Evolutionary conservation across 2,888 invertebrate genomes (phyloP), one percentile per base, ranked within the genome.

Genomic region (Octodonta nipae): DNA sequence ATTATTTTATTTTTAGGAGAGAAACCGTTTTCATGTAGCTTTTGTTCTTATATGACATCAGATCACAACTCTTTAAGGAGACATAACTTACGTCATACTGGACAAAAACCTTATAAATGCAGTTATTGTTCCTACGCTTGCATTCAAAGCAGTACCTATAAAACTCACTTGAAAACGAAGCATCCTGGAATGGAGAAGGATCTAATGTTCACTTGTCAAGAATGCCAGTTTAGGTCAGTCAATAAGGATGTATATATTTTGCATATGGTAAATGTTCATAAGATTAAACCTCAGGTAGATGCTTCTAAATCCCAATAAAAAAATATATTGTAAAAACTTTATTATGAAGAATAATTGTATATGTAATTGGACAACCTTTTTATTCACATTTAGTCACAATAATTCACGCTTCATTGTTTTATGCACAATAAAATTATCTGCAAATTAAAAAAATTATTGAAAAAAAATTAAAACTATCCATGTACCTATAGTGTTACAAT

Each of bases 61-160:
- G 86, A 87, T 55, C 85, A 85, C 60, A 87, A 86, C 57, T 76
- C 85, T 0, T 65, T 86, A 42, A 66, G 86, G 13, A 68, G 86
- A 2, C 88, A 88, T 59, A 77, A 78, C 47, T 73, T 77, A 61
- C 67, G 73, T 7, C 87, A 88, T 56, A 72, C 78, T 4, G 81
- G 82, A 10, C 70, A 75, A 29, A 75, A 73, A 46, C 73, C 74
- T 1, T 88, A 88, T 60, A 73, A 75, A 44, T 88, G 88, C 52
- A 74, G 75, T 27, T 73, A 76, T 51, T 88, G 88, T 51, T 67
- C 76, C 1, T 87, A 85, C 58, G 74, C 75, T 7, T 76, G 80
- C 46, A 86, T 88, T 43, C 83, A 85, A 56, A 81, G 84, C 33
- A 78, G 77, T 4, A 71, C 78, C 1, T 82, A 80, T 56, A 78